phyloP scores from a whole-genome alignment of 2,888 invertebrate species.

The Dryobotodes eremita region DNA sequence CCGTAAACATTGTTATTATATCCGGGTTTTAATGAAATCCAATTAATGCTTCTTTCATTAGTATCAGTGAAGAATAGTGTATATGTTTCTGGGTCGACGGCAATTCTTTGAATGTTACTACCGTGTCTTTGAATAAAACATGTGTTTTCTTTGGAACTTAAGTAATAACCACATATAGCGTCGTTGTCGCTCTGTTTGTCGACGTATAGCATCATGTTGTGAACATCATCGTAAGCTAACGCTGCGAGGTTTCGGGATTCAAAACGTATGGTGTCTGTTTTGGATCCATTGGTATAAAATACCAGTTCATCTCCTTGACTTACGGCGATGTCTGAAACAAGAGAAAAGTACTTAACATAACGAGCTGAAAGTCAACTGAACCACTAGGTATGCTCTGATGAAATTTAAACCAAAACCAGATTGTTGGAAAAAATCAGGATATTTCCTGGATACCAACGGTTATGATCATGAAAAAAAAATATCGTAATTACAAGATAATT shows the following conservation, averaged over 20 bases:
- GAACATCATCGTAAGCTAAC: constrained; percentile 93
- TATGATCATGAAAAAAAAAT: constrained; percentile 58
- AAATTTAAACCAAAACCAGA: neutral
- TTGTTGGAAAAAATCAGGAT: too few relatives aligned
- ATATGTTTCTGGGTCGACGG: constrained; percentile 93
- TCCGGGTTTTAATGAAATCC: constrained; percentile 78
- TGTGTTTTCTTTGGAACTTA: constrained; percentile 80
- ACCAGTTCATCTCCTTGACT: constrained; percentile 92
- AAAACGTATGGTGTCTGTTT: constrained; percentile 57
- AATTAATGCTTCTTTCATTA: constrained; percentile 91
- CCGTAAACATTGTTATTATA: neutral
- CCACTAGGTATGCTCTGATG: neutral
- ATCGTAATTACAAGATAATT: too few relatives aligned
- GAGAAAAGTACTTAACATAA: neutral
- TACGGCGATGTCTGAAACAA: constrained; percentile 93
- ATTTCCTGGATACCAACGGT: too few relatives aligned
- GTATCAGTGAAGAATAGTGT: constrained; percentile 96
- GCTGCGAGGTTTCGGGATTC: constrained; percentile 87
- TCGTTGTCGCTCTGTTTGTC: constrained; percentile 92
- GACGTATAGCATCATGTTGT: constrained; percentile 92
- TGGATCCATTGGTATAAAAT: constrained; percentile 88
- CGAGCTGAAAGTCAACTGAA: neutral
- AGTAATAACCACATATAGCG: constrained; percentile 92
- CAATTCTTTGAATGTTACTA: constrained; percentile 92
- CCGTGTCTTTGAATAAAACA: constrained; percentile 85